Evolutionary conservation across 2,113 vertebrate species (phyloP).

Genomic region (Tichodroma muraria): DNA sequence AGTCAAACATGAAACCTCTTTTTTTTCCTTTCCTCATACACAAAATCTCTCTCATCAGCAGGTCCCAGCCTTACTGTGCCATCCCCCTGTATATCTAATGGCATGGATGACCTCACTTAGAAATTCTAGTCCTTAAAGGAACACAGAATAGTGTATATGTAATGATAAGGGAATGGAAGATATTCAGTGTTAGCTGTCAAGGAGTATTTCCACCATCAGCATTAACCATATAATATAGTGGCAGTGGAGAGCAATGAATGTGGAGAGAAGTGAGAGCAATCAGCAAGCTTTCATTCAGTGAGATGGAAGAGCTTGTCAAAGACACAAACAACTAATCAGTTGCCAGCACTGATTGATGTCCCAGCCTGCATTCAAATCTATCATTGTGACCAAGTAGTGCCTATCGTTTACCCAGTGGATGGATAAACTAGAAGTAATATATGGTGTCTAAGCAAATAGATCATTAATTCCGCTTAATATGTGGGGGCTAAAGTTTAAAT

Average conservation of each 20-base stretch:
- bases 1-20: neutral
- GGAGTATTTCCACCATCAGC: conserved; percentile 73
- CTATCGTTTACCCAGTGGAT: conserved; percentile 74
- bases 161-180: conserved; percentile 62
- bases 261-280: conserved; percentile 80
- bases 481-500: conserved; percentile 70
- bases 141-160: conserved; percentile 28
- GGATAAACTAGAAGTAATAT: conserved; percentile 85
- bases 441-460: conserved; percentile 82
- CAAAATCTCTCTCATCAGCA: neutral
- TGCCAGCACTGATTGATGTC: conserved; percentile 82
- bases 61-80: neutral
- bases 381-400: conserved; percentile 81
- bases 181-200: conserved; percentile 70
- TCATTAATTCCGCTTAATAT: conserved; percentile 88
- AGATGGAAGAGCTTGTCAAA: conserved; percentile 87
- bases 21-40: neutral
- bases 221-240: conserved; percentile 76
- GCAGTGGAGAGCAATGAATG: conserved; percentile 78
- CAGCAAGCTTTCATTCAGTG: conserved; percentile 82
- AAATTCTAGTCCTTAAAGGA: conserved; percentile 16
- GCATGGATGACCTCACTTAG: neutral
- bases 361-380: conserved; percentile 83
- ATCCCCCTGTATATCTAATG: neutral
- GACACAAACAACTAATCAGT: conserved; percentile 92